Conservation (phyloP, 2,797 vertebrate genomes). For the Coilia nasus region DNA sequence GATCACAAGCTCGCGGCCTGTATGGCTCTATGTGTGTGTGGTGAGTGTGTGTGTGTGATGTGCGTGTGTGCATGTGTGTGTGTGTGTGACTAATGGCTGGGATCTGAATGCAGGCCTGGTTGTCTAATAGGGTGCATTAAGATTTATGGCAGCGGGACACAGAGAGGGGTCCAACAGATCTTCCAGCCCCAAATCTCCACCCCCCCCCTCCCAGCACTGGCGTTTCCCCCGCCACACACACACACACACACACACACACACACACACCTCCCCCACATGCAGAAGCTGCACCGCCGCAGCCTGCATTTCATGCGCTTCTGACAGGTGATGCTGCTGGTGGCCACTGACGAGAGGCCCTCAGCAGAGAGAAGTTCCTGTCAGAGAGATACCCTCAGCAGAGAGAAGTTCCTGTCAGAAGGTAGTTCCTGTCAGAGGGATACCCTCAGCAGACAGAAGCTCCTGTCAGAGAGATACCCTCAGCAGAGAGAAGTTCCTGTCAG, state of each 20-base stretch:
- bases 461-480: no score
- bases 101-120: slow-evolving; percentile 61
- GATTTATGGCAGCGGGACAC: slow-evolving; percentile 71
- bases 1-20: slow-evolving; percentile 49
- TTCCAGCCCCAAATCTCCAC: slow-evolving; percentile 42
- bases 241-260: no score
- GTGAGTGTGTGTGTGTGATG: slow-evolving; percentile 39
- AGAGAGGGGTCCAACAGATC: slow-evolving; percentile 59
- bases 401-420: no score
- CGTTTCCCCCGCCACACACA: no score
- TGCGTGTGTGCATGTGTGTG: not conserved
- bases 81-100: slow-evolving; percentile 53
- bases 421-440: no score
- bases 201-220: not conserved
- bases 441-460: no score
- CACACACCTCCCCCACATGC: not conserved
- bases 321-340: slow-evolving; percentile 49
- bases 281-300: slow-evolving; percentile 26
- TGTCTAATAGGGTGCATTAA: slow-evolving; percentile 62
- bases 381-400: no score
- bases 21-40: not conserved
- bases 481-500: no score
- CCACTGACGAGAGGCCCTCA: no score
- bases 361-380: no score
- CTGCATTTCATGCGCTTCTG: slow-evolving; percentile 57